Conservation (phyloP, 2,113 vertebrate species). For the Theristicus caerulescens region DNA sequence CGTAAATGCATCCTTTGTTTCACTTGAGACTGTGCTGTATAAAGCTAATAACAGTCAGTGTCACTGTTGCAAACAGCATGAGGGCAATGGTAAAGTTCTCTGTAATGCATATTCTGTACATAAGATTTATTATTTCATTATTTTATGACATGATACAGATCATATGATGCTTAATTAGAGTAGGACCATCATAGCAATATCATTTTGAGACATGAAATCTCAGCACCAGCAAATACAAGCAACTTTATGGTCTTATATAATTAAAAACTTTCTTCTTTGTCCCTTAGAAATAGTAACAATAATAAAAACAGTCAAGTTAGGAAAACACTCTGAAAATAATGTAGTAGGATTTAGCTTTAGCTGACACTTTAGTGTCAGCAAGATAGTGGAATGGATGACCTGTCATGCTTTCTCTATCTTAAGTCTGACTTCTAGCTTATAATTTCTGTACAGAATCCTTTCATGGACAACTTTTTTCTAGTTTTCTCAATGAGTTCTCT, state of each 20-base stretch:
- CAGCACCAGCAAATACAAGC: background rate
- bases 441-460: background rate
- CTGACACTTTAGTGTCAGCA: background rate
- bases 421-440: background rate
- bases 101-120: background rate
- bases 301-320: background rate
- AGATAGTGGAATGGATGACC: background rate
- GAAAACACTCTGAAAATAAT: background rate
- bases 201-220: background rate
- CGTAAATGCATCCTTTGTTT: background rate
- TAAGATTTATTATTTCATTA: background rate
- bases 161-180: background rate
- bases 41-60: background rate
- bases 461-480: background rate
- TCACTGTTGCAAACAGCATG: background rate
- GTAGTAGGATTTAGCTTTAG: background rate
- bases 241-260: background rate
- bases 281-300: background rate
- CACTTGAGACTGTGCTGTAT: background rate
- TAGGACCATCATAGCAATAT: background rate
- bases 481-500: background rate
- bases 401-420: background rate
- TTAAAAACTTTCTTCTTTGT: background rate
- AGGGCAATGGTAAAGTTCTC: background rate
- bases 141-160: background rate